phyloP scores from a whole-genome alignment of 2,113 vertebrate species.

The Onychorhynchus coronatus region DNA sequence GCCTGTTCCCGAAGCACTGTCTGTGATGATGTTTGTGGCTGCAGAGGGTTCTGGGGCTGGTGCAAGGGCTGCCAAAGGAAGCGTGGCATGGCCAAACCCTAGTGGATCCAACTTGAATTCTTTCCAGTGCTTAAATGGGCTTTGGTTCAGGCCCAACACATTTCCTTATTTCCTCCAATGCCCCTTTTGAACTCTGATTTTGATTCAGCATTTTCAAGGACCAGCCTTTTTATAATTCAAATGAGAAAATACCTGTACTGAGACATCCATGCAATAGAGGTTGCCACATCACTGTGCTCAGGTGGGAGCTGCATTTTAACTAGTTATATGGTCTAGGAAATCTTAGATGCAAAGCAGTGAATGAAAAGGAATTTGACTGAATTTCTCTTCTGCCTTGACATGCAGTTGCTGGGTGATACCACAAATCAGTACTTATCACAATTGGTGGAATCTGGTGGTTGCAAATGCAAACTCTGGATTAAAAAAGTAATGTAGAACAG shows the following conservation, averaged over 20 bases:
- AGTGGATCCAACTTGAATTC: accelerated
- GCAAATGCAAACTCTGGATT: constrained; percentile 67
- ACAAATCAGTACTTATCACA: constrained; percentile 67
- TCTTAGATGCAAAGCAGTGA: constrained; percentile 23
- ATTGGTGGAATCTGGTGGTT: constrained; percentile 66
- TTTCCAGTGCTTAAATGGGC: neutral
- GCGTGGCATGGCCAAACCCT: accelerated
- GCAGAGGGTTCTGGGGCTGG: neutral
- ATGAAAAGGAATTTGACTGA: constrained; percentile 60
- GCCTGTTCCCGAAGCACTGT: neutral
- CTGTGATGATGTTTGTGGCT: neutral
- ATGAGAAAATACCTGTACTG: neutral
- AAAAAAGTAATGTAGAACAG: constrained; percentile 1
- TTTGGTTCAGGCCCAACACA: neutral
- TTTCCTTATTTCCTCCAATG: neutral
- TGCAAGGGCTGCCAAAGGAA: neutral
- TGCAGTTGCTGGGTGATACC: constrained; percentile 63
- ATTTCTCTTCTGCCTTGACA: constrained; percentile 55
- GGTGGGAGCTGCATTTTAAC: constrained; percentile 22
- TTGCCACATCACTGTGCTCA: neutral
- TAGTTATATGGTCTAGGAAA: neutral
- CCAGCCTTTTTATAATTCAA: neutral
- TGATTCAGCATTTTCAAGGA: neutral
- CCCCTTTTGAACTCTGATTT: neutral
- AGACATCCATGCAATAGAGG: neutral